These are phyloP conservation scores for Mesorhabditis belari DNA, from an alignment of 2,888 invertebrate genomes.

Conservation along the genomic window DNA sequence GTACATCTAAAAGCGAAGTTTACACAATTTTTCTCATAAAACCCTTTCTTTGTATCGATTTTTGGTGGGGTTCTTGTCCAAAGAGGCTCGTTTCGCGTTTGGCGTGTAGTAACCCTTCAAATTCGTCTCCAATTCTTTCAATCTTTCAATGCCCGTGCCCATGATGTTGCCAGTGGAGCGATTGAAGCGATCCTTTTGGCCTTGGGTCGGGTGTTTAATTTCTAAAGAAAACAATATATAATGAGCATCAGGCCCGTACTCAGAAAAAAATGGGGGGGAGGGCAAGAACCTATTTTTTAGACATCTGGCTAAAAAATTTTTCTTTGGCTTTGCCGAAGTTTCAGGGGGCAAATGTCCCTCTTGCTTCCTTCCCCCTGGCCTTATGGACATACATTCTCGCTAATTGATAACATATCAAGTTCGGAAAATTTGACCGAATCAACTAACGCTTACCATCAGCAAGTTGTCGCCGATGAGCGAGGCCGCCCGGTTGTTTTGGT, in stretches of 20 bases:
- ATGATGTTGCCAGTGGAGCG: not conserved
- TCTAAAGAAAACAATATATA: not conserved
- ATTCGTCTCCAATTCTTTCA: not conserved
- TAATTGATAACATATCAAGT: too few species aligned
- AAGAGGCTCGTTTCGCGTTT: not conserved
- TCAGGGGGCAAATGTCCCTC: too few species aligned
- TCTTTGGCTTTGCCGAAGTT: not conserved
- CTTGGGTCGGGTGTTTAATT: not conserved
- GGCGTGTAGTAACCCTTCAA: not conserved
- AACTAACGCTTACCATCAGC: too few species aligned
- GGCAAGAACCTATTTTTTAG: not conserved
- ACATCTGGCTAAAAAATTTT: not conserved
- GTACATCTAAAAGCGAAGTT: constrained; percentile 8
- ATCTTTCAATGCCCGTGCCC: not conserved
- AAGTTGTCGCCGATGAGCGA: too few species aligned
- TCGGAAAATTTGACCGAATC: too few species aligned
- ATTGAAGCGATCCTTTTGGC: not conserved
- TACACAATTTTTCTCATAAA: too few species aligned
- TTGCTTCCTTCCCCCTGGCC: too few species aligned
- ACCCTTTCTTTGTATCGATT: constrained; percentile 9
- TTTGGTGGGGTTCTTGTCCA: constrained; percentile 7
- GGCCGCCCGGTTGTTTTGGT: too few species aligned
- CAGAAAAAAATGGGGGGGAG: too few species aligned
- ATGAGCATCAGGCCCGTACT: too few species aligned
- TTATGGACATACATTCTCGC: too few species aligned